phyloP scores from a whole-genome alignment of 2,888 invertebrate genomes.

The Nephrotoma guestfalica region DNA sequence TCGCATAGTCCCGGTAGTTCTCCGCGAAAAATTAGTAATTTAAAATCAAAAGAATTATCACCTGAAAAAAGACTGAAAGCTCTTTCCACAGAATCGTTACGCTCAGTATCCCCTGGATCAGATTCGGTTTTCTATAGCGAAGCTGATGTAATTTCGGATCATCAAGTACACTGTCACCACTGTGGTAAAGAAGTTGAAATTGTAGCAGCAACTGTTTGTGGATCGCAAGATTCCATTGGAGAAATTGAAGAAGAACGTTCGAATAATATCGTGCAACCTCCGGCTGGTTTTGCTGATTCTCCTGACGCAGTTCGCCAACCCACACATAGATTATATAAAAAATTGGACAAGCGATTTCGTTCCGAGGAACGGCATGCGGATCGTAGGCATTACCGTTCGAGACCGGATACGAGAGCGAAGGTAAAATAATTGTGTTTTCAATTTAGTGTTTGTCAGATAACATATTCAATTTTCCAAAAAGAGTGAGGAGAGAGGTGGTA shows the following conservation, averaged over 20 bases:
- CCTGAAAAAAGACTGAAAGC: slow-evolving; percentile 54
- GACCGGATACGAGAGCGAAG: slow-evolving; percentile 67
- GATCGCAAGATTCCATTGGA: slow-evolving; percentile 31
- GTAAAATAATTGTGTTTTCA: slow-evolving; percentile 27
- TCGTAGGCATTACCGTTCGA: slow-evolving; percentile 45
- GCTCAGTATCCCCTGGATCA: slow-evolving; percentile 81
- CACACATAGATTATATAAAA: slow-evolving; percentile 52
- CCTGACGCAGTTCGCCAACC: slow-evolving; percentile 37
- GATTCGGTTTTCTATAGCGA: slow-evolving; percentile 85
- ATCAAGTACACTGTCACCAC: slow-evolving; percentile 58
- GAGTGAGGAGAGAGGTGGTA: slow-evolving; percentile 59
- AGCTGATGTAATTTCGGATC: slow-evolving; percentile 39
- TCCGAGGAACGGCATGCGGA: slow-evolving; percentile 57
- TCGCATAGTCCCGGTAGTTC: slow-evolving; percentile 9
- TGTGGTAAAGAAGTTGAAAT: slow-evolving; percentile 69
- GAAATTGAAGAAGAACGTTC: slow-evolving; percentile 35
- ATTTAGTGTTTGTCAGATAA: background rate
- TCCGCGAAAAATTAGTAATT: slow-evolving; percentile 15
- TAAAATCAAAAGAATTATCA: slow-evolving; percentile 35
- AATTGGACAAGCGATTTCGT: slow-evolving; percentile 61
- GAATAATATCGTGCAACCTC: slow-evolving; percentile 69
- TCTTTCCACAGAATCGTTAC: slow-evolving; percentile 69
- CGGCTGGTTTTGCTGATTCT: slow-evolving; percentile 78
- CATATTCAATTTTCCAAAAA: slow-evolving; percentile 11
- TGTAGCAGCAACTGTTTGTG: slow-evolving; percentile 32